Percentiles rank a stretch among this genome's conserved stretches.
Evolutionary conservation across 2,113 vertebrate genomes (phyloP).

Genomic region (Garra rufa): DNA sequence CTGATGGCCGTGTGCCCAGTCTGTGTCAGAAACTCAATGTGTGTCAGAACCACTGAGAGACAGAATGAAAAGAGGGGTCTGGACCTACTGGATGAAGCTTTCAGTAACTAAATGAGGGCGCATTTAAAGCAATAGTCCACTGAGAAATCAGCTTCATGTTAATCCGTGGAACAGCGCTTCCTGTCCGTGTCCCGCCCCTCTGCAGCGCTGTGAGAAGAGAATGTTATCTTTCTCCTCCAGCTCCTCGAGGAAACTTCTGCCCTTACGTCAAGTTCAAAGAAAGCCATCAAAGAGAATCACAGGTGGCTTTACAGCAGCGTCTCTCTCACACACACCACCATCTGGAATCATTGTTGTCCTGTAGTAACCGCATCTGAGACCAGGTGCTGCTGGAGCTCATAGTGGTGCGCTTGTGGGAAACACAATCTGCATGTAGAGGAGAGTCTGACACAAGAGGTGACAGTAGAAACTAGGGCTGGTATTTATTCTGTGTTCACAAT

Average conservation of each 20-base stretch:
- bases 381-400: not conserved
- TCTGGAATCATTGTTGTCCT: conserved; percentile 44
- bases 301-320: conserved; percentile 28
- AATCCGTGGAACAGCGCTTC: not conserved
- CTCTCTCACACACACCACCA: conserved; percentile 17
- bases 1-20: conserved; percentile 25
- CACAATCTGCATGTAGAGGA: not conserved
- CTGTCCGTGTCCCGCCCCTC: not conserved
- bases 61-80: conserved; percentile 8
- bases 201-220: not conserved
- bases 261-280: conserved; percentile 10
- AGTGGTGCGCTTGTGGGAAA: not conserved
- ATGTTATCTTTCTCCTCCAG: conserved; percentile 1
- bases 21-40: conserved; percentile 37
- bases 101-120: not conserved
- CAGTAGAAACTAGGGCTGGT: not conserved
- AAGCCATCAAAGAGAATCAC: conserved; percentile 19
- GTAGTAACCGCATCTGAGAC: conserved; percentile 30
- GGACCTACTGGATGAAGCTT: not conserved
- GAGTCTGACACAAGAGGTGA: not conserved
- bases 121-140: not conserved
- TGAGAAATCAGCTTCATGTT: not conserved
- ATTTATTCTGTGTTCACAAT: not conserved
- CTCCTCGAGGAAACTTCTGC: not conserved
- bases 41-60: conserved; percentile 29